phyloP scores from a whole-genome alignment of 2,797 vertebrate species.

The Microctenopoma steveboyesi region DNA sequence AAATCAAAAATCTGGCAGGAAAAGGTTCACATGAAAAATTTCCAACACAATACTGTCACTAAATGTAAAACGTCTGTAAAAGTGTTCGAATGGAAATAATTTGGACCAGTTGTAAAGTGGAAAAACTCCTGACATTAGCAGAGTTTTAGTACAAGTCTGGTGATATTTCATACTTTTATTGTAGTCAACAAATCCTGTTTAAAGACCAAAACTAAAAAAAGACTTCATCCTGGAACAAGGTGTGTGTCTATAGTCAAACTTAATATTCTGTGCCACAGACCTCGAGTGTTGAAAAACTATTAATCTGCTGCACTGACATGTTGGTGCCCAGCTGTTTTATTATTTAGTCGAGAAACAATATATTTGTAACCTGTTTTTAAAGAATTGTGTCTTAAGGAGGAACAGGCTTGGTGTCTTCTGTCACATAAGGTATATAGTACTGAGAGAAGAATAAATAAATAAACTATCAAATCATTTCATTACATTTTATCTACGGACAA shows the following conservation, averaged over 20 bases:
- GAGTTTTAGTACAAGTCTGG: neutral
- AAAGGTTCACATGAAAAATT: constrained; percentile 29
- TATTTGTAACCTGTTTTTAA: too few relatives aligned
- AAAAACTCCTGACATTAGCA: neutral
- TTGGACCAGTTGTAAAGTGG: neutral
- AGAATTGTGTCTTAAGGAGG: too few relatives aligned
- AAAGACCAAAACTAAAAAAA: neutral
- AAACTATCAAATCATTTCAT: too few relatives aligned
- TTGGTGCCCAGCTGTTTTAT: too few relatives aligned
- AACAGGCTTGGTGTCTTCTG: too few relatives aligned
- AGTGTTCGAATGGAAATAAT: constrained; percentile 10
- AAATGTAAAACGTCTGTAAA: constrained; percentile 2
- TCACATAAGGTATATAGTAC: neutral
- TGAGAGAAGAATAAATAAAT: neutral
- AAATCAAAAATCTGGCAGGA: constrained; percentile 45
- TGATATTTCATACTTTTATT: neutral
- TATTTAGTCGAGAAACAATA: neutral
- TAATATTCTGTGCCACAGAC: neutral
- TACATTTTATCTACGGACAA: too few relatives aligned
- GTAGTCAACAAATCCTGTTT: neutral
- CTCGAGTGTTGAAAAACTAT: neutral
- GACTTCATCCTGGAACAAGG: neutral
- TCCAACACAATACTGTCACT: constrained; percentile 19
- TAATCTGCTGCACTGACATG: neutral
- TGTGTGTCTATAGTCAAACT: neutral